Conservation (phyloP, 2,888 invertebrate genomes). For the Junonia oenone region DNA sequence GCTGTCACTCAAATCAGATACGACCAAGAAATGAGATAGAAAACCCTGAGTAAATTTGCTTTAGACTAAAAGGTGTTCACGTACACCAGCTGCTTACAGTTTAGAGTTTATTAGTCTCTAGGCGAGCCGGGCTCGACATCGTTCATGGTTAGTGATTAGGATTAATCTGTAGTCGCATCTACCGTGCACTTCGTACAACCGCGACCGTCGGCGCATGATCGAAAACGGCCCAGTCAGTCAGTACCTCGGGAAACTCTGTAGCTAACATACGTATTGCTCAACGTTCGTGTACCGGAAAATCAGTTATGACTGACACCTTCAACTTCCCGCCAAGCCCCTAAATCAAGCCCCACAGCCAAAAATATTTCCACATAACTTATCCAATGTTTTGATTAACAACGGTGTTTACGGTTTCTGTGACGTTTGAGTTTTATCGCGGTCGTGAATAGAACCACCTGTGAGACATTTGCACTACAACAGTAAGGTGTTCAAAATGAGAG, state of each 20-base stretch:
- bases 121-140: slow-evolving; percentile 34
- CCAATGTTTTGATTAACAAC: slow-evolving; percentile 20
- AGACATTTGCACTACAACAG: slow-evolving; percentile 19
- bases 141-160: slow-evolving; percentile 49
- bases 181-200: slow-evolving; percentile 16
- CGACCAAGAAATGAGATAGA: not conserved
- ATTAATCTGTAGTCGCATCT: slow-evolving; percentile 44
- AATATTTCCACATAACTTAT: slow-evolving; percentile 8
- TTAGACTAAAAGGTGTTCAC: too few relatives aligned
- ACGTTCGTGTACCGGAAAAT: not conserved
- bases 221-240: slow-evolving; percentile 46
- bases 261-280: slow-evolving; percentile 39
- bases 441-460: slow-evolving; percentile 29
- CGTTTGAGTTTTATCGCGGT: slow-evolving; percentile 24
- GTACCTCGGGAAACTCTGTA: slow-evolving; percentile 49
- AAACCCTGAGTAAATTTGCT: not conserved
- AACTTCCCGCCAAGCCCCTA: slow-evolving; percentile 24
- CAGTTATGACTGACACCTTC: slow-evolving; percentile 32
- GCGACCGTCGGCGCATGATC: slow-evolving; percentile 65
- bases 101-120: slow-evolving; percentile 28
- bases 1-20: not conserved
- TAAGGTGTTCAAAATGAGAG: slow-evolving; percentile 52
- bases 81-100: not conserved
- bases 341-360: not conserved
- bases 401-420: slow-evolving; percentile 39